These are phyloP conservation scores for Andrena marginata DNA, from an alignment of 2,888 invertebrate genomes.

Conservation along the genomic window DNA sequence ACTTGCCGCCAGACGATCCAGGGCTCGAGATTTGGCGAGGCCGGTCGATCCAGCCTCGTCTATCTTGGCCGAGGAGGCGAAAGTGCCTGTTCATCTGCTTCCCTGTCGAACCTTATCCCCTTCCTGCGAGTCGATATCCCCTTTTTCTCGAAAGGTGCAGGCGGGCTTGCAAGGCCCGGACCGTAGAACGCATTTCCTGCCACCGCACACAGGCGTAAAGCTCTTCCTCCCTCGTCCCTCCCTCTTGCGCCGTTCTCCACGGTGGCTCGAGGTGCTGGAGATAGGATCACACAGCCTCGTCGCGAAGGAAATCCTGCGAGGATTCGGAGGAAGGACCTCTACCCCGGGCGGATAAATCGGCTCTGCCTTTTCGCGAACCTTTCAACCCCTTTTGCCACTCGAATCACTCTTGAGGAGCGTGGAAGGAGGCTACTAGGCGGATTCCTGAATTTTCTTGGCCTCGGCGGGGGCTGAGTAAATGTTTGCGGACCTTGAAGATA, in stretches of 20 bases:
- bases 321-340: constrained; percentile 51
- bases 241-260: not conserved
- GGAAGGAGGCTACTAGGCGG: constrained; percentile 26
- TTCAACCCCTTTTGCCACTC: constrained; percentile 62
- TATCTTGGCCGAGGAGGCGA: constrained; percentile 31
- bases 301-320: constrained; percentile 66
- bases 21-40: constrained; percentile 11
- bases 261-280: constrained; percentile 37
- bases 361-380: constrained; percentile 63
- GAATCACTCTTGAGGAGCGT: constrained; percentile 50
- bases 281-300: constrained; percentile 49
- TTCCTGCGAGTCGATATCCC: constrained; percentile 49
- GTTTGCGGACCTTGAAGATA: constrained; percentile 31
- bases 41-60: constrained; percentile 40
- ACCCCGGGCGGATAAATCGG: constrained; percentile 66
- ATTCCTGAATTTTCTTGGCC: constrained; percentile 46
- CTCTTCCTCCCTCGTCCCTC: constrained; percentile 8
- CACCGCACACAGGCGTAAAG: constrained; percentile 37
- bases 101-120: constrained; percentile 63
- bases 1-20: constrained; percentile 30
- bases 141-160: constrained; percentile 40
- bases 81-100: constrained; percentile 71
- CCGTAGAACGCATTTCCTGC: constrained; percentile 60
- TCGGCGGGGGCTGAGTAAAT: constrained; percentile 15
- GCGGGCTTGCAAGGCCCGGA: constrained; percentile 41